Base-by-base conservation (phyloP, 2,113 vertebrate genomes). In the Hippocampus guttulatus region DNA sequence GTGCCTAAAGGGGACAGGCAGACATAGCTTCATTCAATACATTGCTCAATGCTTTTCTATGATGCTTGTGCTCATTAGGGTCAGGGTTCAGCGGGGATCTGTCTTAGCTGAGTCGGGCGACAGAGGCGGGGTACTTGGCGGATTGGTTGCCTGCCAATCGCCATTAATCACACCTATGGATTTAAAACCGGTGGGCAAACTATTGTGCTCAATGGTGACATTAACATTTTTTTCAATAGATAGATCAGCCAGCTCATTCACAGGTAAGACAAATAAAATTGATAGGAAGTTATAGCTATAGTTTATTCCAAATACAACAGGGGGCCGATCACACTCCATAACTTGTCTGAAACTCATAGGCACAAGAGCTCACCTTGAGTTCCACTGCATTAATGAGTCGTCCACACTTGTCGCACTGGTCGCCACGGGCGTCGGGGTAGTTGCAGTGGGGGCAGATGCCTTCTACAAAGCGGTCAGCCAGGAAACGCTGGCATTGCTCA, bases 331-430 rank as follows among this genome's bases (percentile, higher is more conserved):
- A 21, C 20, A 21, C 51, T 21, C 8, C 51, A 52, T 21, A 60
- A 60, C 12, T 21, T 30, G 5, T 16, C 25, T 60, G 25, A 27
- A 60, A 15, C 14, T 60, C 15, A 30, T 18, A 6, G 7, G 5
- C 27, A 18, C 4, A 61, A 65, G 2, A 0, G 72, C 83, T 76
- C 77, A 98, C 97, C 94, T 93, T 94, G 64, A 99, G 95, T 79
- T 99, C 97, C 74, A 94, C 90, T 1, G 97, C 96, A 8, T 98
- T 99, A 87, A 99, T 98, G 73, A 99, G 95, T 1, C 94, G 94
- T n/a, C 96, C 96, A 5, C 96, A 99, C 60, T 95, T 96, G 83
- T 99, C 97, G 38, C 97, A 99, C 78, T 99, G 97, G 89, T 99
- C 97, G 2, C 97, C 97, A 0, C 96, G 94, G 21, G 97, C 97